Percentiles rank a stretch among this genome's conserved stretches.
phyloP scores from a whole-genome alignment of 1,140 invertebrate species.

The Philaenus spumarius region DNA sequence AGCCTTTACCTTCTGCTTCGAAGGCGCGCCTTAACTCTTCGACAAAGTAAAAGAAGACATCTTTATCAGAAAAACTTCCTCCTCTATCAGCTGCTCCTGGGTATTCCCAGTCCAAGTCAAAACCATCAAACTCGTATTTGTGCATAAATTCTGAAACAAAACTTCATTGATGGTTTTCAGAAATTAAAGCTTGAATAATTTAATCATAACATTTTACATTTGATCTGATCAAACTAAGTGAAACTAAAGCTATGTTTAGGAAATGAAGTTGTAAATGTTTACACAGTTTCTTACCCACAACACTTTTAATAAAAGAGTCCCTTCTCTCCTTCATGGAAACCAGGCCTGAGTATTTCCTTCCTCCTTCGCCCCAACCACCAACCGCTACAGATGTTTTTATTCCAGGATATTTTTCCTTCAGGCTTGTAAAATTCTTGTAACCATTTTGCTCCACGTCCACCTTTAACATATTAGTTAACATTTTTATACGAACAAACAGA shows the following conservation, averaged over 20 bases:
- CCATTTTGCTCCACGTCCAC: slow-evolving; percentile 67
- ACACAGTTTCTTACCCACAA: slow-evolving; percentile 57
- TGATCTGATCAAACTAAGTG: not conserved
- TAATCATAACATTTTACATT: not conserved
- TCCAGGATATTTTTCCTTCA: slow-evolving; percentile 62
- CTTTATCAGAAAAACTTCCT: slow-evolving; percentile 76
- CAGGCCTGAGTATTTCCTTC: slow-evolving; percentile 75
- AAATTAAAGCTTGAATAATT: not conserved
- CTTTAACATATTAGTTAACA: too few relatives aligned
- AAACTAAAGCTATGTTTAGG: not conserved
- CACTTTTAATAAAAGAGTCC: slow-evolving; percentile 63
- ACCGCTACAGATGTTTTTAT: slow-evolving; percentile 75
- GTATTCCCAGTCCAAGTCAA: slow-evolving; percentile 83
- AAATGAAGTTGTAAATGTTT: not conserved
- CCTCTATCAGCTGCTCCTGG: slow-evolving; percentile 77
- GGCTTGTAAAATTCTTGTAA: slow-evolving; percentile 72
- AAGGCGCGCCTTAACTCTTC: slow-evolving; percentile 74
- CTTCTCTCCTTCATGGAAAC: slow-evolving; percentile 59
- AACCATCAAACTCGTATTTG: slow-evolving; percentile 70
- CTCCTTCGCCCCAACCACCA: slow-evolving; percentile 83
- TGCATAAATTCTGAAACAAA: slow-evolving; percentile 56
- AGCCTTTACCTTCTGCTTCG: slow-evolving; percentile 60
- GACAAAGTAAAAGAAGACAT: slow-evolving; percentile 74
- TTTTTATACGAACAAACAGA: too few relatives aligned
- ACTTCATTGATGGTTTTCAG: too few relatives aligned